Evolutionary conservation across 1,140 invertebrate genomes (phyloP), one percentile per base, ranked within the genome.

Genomic region (Aphelenchoides avenae): DNA sequence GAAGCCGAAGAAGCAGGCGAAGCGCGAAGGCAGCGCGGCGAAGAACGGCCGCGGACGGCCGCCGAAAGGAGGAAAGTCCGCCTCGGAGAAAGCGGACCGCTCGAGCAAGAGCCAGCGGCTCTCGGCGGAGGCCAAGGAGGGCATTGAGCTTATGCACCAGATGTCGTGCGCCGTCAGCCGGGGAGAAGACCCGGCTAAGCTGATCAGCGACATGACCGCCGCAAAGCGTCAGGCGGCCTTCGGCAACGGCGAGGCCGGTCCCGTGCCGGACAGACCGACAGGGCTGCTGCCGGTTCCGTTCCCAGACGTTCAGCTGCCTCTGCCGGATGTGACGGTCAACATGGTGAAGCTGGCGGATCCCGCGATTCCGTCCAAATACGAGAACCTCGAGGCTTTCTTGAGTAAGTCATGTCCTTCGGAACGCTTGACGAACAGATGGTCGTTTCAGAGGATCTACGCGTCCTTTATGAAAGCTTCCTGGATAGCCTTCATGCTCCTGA

Each of bases 71-170:
- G 39, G 55, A 27, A 27, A 46, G 26, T 46, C 29, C 11, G 13
- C n/a, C n/a, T n/a, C 6, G 54, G 36, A 13, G 18, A 26, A 30
- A 9, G 11, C 11, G 36, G 30, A 11, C 15, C 51, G 57, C 20
- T 26, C 57, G 29, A 34, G 15, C 34, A 66, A 66, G 34, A 46
- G 36, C 26, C 20, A 43, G 5, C 37, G 44, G 26, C 18, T 67
- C 18, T 71, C 68, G 26, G 52, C 47, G 11, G 65, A 67, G 31
- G 65, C 65, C 9, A 24, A 59, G 30, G 65, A 67, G 13, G 65
- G 65, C 1, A 67, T 67, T 30, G 65, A 67, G 29, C 27, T 67
- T 9, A 64, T 70, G 57, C 65, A 67, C 54, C 20, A 51, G 51
- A 51, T 51, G 48, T 46, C 48, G 9, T 46, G 26, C 18, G 48